Conservation (phyloP, 2,888 invertebrate genomes). For the Lobophora halterata region DNA sequence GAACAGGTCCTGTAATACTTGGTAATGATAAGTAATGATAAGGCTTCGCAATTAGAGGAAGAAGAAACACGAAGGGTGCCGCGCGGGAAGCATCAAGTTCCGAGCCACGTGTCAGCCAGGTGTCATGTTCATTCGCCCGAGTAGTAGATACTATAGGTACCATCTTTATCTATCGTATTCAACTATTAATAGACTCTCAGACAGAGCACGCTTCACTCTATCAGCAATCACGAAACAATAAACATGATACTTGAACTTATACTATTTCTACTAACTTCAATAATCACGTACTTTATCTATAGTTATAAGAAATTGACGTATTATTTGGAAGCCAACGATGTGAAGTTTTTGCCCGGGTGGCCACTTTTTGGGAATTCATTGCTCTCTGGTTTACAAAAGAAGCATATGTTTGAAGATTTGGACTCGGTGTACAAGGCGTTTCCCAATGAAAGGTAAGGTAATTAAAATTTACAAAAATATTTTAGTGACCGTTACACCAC, state of each 20-base stretch:
- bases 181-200: no score
- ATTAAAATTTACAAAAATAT: no score
- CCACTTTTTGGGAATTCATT: constrained; percentile 61
- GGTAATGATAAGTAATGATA: no score
- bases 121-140: no score
- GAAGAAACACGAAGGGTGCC: no score
- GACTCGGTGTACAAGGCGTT: constrained; percentile 52
- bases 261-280: constrained; percentile 44
- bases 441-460: constrained; percentile 59
- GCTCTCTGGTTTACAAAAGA: constrained; percentile 38
- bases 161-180: no score
- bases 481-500: no score
- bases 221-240: background rate
- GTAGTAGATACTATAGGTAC: no score
- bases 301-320: constrained; percentile 43
- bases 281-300: constrained; percentile 46
- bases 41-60: no score
- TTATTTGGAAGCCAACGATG: constrained; percentile 43
- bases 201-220: background rate
- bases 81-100: no score
- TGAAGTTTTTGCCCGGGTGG: constrained; percentile 52
- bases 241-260: constrained; percentile 59
- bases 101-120: no score
- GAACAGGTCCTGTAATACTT: no score
- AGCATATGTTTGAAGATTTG: constrained; percentile 51